Evolutionary conservation across 92 coral and sea anemone species (phyloP), one percentile per base, ranked within the genome.

Genomic region (Palythoa grandis): DNA sequence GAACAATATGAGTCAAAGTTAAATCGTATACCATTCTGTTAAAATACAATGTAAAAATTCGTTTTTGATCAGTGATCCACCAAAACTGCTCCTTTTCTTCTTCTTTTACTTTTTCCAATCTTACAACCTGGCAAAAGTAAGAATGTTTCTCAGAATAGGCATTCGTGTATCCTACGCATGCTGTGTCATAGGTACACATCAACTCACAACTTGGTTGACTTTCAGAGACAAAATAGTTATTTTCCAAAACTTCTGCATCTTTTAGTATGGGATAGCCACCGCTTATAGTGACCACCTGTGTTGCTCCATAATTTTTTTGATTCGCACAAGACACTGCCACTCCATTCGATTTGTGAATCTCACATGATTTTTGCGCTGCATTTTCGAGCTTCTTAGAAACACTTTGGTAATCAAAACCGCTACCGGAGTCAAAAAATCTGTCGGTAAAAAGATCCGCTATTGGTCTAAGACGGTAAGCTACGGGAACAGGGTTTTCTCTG

Each of bases 291-390:
- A 23, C 7, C 22, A 67, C 72, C 15, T 67, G 12, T 22, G 72
- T 25, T 12, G 11, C 35, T 8, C 23, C 23, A 13, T 17, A 22
- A 15, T 54, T 54, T 10, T 54, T 54, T 54, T 10, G 0, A 54
- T 54, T 54, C 61, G 1, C 35, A 29, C 35, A 29, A 29, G 35
- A 29, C 35, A 29, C 19, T 29, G 71, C 71, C 19, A 66, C 71
- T 17, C 22, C n/a, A 4, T 67, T 67, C 23, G 72, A 23, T 67
- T 67, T 67, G 38, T 22, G 72, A 22, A 67, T 22, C 72, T 67
- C 72, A 9, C 72, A 67, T 67, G 72, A 67, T 22, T 67, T 67
- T 67, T 67, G 39, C 22, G 72, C 37, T 20, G 72, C 72, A 23
- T 11, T 20, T 67, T 67, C 7, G 23, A 67, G 72, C 72, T 10